phyloP scores from a whole-genome alignment of 2,113 vertebrate species.

The Zosterops pallidus region DNA sequence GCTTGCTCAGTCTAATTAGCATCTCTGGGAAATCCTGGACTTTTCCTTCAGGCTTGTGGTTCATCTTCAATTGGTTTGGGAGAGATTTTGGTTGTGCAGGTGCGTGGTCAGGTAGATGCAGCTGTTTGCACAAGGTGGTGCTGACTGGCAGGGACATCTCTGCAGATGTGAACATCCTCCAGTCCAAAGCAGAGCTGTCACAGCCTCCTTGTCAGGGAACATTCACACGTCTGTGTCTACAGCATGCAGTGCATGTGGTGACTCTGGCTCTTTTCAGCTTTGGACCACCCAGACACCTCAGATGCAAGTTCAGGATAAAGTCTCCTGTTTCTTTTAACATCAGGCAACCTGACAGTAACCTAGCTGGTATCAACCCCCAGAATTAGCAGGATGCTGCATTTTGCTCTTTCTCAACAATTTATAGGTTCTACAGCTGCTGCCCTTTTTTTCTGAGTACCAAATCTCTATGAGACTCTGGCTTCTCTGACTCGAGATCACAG shows the following conservation, averaged over 20 bases:
- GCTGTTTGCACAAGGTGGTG: neutral
- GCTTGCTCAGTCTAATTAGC: neutral
- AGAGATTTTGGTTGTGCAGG: neutral
- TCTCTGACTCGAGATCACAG: neutral
- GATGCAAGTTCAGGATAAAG: neutral
- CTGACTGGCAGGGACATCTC: neutral
- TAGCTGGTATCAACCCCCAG: neutral
- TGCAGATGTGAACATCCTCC: neutral
- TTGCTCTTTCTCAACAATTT: neutral
- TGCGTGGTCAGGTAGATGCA: neutral
- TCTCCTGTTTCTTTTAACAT: neutral
- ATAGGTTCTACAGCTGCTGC: neutral
- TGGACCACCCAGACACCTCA: neutral
- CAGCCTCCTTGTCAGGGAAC: neutral
- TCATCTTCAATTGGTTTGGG: neutral
- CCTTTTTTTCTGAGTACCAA: neutral
- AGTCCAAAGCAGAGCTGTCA: neutral
- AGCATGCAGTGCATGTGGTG: neutral
- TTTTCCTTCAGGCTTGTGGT: neutral
- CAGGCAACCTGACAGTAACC: neutral
- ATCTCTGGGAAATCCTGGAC: neutral
- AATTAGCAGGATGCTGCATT: neutral
- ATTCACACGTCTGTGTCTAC: neutral
- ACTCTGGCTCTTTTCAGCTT: neutral
- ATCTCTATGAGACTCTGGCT: neutral